Conservation (phyloP, 2,113 vertebrate genomes). For the Leucopsar rothschildi region DNA sequence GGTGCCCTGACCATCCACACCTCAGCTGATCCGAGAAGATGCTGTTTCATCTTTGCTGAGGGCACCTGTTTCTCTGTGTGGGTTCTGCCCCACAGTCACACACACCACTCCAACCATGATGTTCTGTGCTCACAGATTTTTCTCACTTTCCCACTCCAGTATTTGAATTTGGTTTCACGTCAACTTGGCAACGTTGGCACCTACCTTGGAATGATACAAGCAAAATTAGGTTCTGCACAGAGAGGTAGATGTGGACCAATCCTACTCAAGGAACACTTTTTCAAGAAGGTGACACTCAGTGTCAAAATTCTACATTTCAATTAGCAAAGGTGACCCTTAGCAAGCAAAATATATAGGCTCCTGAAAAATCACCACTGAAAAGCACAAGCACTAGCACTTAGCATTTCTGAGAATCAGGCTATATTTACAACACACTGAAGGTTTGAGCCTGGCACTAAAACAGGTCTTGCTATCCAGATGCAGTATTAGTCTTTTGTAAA, state of each 20-base stretch:
- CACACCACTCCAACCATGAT: neutral
- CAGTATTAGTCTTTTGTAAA: constrained; percentile 45
- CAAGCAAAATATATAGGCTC: neutral
- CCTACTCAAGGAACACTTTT: neutral
- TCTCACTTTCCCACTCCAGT: neutral
- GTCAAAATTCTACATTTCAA: neutral
- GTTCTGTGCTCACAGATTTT: neutral
- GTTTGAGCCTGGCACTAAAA: constrained; percentile 32
- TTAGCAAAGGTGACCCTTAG: neutral
- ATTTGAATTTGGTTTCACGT: neutral
- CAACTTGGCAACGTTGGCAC: neutral
- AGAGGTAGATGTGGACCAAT: neutral
- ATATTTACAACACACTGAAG: constrained; percentile 28
- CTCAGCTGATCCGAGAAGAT: neutral
- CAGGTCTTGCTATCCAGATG: constrained; percentile 21
- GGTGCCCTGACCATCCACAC: neutral
- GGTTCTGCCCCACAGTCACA: neutral
- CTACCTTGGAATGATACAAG: neutral
- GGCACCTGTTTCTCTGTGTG: neutral
- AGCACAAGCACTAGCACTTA: neutral
- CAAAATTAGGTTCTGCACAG: neutral
- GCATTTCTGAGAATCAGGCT: constrained; percentile 16
- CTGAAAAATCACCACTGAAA: neutral
- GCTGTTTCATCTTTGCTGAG: neutral
- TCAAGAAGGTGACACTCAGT: neutral